Percentiles rank a stretch among this genome's conserved stretches.
These are phyloP conservation scores for Caloenas nicobarica DNA, from an alignment of 2,113 vertebrate genomes.

Conservation along the genomic window DNA sequence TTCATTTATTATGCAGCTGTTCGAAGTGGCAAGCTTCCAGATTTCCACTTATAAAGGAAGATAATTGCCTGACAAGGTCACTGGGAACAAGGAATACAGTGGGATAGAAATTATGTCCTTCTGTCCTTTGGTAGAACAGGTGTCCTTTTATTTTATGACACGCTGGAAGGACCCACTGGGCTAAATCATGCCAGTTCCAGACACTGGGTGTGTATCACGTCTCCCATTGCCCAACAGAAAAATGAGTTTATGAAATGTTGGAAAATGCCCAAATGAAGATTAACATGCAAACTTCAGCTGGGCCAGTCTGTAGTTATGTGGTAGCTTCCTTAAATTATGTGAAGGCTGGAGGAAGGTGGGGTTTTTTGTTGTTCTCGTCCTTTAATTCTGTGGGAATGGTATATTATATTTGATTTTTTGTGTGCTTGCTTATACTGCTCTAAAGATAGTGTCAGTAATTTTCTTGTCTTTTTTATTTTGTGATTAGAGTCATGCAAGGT, in stretches of 20 bases:
- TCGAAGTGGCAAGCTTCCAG: conserved; percentile 13
- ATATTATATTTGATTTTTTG: background rate
- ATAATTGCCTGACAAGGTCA: background rate
- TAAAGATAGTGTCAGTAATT: background rate
- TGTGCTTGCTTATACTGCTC: background rate
- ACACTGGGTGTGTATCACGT: fast-evolving
- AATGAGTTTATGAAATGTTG: background rate
- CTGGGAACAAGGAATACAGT: background rate
- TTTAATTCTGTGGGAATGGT: background rate
- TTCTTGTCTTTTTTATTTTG: background rate
- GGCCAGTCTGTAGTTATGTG: background rate
- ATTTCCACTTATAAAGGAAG: background rate
- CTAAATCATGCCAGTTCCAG: background rate
- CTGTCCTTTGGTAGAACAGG: background rate
- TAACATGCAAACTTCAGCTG: background rate
- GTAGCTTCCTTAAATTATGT: background rate
- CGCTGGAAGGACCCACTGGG: background rate
- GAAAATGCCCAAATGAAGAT: background rate
- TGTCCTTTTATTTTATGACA: background rate
- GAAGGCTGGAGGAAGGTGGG: background rate
- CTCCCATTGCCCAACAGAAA: background rate
- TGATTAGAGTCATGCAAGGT: background rate
- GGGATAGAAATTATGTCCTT: background rate
- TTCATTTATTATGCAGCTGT: background rate
- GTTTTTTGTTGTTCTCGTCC: background rate